Conservation (phyloP, 2,797 vertebrate species). For the Alcedo quadribrachys region DNA sequence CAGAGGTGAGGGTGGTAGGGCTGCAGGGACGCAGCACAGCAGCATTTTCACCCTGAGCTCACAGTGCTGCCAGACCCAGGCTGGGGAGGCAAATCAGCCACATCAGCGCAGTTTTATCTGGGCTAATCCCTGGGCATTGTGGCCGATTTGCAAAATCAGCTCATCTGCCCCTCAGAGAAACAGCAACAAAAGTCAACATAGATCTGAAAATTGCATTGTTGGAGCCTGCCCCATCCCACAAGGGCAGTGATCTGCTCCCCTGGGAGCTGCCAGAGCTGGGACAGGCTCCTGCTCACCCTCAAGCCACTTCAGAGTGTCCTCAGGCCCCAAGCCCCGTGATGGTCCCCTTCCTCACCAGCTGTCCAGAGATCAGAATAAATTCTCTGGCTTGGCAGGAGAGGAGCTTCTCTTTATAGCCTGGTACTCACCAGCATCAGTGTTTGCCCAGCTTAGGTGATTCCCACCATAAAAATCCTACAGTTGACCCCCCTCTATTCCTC, state of each 20-base stretch:
- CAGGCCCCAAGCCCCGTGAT: not conserved
- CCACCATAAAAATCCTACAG: constrained; percentile 24
- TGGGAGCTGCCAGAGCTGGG: not conserved
- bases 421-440: not conserved
- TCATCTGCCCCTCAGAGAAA: not conserved
- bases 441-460: constrained; percentile 47
- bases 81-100: not conserved
- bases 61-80: not conserved
- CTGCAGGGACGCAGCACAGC: not conserved
- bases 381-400: accelerated
- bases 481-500: not conserved
- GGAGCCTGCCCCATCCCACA: not conserved
- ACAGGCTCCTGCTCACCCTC: not conserved
- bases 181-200: not conserved
- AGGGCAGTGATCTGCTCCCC: not conserved
- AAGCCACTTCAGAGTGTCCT: not conserved
- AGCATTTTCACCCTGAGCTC: accelerated
- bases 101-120: not conserved
- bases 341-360: constrained; percentile 30
- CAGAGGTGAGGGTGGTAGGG: accelerated
- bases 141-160: not conserved
- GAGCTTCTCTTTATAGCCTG: constrained; percentile 32
- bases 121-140: not conserved
- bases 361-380: not conserved
- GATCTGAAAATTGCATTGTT: not conserved